A percentile compares a stretch with the other conserved stretches of the same genome.
phyloP scores from a whole-genome alignment of 1,140 invertebrate species.

The Popillia japonica region DNA sequence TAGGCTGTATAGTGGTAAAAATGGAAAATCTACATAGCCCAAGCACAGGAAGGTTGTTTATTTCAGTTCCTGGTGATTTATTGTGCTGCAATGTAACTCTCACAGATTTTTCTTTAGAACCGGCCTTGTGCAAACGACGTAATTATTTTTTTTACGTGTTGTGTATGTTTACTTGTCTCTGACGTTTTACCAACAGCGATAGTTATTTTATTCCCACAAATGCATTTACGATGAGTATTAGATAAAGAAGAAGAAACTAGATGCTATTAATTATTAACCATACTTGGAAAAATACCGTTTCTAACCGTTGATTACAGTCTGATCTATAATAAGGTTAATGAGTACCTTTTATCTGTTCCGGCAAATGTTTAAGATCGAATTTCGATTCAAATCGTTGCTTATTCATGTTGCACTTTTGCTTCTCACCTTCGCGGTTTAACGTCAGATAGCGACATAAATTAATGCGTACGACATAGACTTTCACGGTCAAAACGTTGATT shows the following conservation, averaged over 20 bases:
- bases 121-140: constrained; percentile 12
- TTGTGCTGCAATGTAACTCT: background rate
- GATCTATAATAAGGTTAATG: background rate
- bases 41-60: background rate
- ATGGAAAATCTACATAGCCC: background rate
- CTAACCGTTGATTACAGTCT: background rate
- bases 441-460: no score
- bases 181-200: background rate
- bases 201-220: background rate
- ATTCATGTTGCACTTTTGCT: no score
- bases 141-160: background rate
- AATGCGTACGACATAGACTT: constrained; percentile 17
- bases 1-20: no score
- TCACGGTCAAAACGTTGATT: constrained; percentile 18
- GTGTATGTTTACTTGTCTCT: background rate
- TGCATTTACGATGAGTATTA: background rate
- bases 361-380: no score
- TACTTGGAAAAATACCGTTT: background rate
- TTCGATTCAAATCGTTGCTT: no score
- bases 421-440: background rate
- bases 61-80: background rate
- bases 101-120: constrained; percentile 1
- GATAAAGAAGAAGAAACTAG: background rate
- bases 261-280: constrained; percentile 3
- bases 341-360: background rate